Evolutionary conservation across 2,113 vertebrate species (phyloP).

Genomic region (Australoheros scitulus): DNA sequence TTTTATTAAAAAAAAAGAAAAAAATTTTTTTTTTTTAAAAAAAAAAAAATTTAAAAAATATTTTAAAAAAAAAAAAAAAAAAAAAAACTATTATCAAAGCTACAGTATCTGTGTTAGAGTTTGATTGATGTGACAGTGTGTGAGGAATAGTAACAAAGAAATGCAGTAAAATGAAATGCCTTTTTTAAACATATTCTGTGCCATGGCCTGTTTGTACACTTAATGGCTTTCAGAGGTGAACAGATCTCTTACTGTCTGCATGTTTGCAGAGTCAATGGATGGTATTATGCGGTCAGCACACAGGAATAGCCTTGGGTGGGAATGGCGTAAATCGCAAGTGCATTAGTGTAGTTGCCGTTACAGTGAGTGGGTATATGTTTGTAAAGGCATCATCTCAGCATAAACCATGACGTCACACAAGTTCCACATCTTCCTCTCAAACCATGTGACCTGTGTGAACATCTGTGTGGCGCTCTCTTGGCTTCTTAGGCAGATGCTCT

Average conservation of each 20-base stretch:
- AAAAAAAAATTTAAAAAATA: too few relatives aligned
- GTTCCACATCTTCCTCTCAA: constrained; percentile 18
- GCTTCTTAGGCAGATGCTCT: constrained; percentile 96
- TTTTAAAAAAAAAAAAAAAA: too few relatives aligned
- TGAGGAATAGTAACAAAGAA: not conserved
- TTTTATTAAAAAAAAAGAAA: too few relatives aligned
- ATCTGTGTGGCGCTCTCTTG: constrained; percentile 84
- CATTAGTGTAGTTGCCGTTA: not conserved
- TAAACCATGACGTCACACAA: constrained; percentile 10
- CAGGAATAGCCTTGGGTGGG: not conserved
- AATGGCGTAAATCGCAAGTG: not conserved
- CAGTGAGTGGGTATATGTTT: constrained; percentile 8
- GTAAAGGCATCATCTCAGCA: not conserved
- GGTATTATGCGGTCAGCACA: not conserved
- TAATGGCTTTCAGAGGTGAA: not conserved
- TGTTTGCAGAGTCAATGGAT: not conserved
- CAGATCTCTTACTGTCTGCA: not conserved
- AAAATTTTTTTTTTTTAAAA: too few relatives aligned
- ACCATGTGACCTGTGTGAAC: constrained; percentile 63
- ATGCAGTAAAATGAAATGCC: too few relatives aligned
- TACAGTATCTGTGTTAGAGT: not conserved
- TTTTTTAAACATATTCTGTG: not conserved
- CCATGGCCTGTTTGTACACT: not conserved
- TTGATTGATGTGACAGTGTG: not conserved
- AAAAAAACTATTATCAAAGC: too few relatives aligned